Evolutionary conservation across 1,140 invertebrate genomes (phyloP).

Genomic region (Sesamia nonagrioides): DNA sequence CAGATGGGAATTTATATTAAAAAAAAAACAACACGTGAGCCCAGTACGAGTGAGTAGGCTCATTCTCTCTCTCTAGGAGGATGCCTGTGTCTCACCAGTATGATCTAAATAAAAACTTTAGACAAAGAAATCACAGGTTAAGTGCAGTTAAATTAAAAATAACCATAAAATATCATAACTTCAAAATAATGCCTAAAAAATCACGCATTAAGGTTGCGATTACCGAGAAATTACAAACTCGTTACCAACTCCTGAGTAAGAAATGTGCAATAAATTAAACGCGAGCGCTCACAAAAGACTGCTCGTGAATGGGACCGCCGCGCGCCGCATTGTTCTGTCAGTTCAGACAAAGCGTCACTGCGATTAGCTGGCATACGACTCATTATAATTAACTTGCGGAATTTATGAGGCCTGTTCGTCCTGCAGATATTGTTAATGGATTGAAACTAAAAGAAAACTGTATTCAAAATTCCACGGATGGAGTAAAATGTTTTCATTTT

Average conservation of each 20-base stretch:
- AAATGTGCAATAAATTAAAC: slow-evolving; percentile 47
- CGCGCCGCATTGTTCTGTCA: slow-evolving; percentile 39
- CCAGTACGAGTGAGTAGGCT: no score
- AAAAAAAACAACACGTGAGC: no score
- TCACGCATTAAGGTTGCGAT: slow-evolving; percentile 12
- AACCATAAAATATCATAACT: not conserved
- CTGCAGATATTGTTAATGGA: not conserved
- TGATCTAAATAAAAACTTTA: no score
- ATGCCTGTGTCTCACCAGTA: no score
- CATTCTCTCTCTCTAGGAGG: no score
- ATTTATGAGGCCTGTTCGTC: slow-evolving; percentile 26
- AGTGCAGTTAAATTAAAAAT: no score
- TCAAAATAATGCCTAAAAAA: not conserved
- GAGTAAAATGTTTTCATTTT: not conserved
- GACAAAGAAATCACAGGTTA: no score
- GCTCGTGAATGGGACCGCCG: slow-evolving; percentile 42
- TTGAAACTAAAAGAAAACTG: not conserved
- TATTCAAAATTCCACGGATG: no score
- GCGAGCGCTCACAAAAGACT: slow-evolving; percentile 48
- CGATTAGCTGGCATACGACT: slow-evolving; percentile 49
- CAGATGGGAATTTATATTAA: no score
- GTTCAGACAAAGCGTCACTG: slow-evolving; percentile 45
- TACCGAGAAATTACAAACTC: slow-evolving; percentile 44
- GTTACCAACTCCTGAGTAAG: slow-evolving; percentile 40
- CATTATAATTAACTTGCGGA: slow-evolving; percentile 50